Conservation (phyloP, 2,888 invertebrate genomes). For the Drosophila phalerata region DNA sequence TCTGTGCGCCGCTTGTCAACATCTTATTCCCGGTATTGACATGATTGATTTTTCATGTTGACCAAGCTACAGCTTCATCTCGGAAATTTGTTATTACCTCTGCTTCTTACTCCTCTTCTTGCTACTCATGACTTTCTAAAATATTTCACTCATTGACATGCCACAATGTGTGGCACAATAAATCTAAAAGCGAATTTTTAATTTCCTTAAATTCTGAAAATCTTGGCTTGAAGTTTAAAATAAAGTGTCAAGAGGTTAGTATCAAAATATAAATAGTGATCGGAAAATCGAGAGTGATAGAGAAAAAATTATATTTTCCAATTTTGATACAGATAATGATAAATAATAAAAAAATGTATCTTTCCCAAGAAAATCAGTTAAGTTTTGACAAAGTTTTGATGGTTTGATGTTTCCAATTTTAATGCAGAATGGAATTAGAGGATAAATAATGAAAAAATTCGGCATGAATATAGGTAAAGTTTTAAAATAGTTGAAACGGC, state of each 20-base stretch:
- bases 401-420: too few relatives aligned
- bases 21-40: conserved; percentile 82
- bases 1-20: conserved; percentile 76
- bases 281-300: too few relatives aligned
- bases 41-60: conserved; percentile 84
- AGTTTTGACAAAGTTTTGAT: neutral
- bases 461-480: too few relatives aligned
- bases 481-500: too few relatives aligned
- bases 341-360: too few relatives aligned
- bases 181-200: neutral
- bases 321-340: too few relatives aligned
- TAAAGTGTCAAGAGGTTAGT: too few relatives aligned
- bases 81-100: conserved; percentile 37
- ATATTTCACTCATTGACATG: conserved; percentile 67
- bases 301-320: too few relatives aligned
- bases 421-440: too few relatives aligned
- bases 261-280: neutral
- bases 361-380: neutral
- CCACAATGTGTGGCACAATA: conserved; percentile 14
- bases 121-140: conserved; percentile 77
- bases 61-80: conserved; percentile 42
- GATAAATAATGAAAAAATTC: too few relatives aligned
- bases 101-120: conserved; percentile 4
- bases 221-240: neutral
- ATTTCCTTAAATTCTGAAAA: neutral